Evolutionary conservation across 2,888 invertebrate genomes (phyloP), one percentile per base, ranked within the genome.

Genomic region (Drosophila subsilvestris): DNA sequence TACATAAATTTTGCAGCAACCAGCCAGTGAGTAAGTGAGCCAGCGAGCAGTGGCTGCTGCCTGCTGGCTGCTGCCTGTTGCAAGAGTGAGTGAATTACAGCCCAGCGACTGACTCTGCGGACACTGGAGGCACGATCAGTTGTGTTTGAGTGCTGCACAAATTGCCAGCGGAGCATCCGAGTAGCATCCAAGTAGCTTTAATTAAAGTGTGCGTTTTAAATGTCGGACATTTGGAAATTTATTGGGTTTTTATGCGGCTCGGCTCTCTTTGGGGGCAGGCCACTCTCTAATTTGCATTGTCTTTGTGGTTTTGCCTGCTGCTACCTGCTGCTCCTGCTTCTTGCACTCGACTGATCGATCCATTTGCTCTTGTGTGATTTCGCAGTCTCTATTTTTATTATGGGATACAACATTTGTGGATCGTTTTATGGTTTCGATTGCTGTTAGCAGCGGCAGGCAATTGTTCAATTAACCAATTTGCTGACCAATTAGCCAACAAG

Each of bases 141-240:
- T 48, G 56, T 63, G 29, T 53, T 78, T 65, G 72, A 56, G 57
- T 74, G 76, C 58, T 57, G 74, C 56, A 55, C 71, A 77, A 80
- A 75, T 72, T 79, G 77, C 68, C 50, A 51, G 48, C 37, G 57
- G 55, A 63, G 37, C n/a, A 51, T 17, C 9, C 20, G 37, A 37
- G 37, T 14, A 37, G 14, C 37, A 37, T 37, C 37, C 37, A 76
- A 80, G 67, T 76, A 71, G 73, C 80, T 80, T 75, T 85, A 85
- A 86, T 86, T 85, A 89, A 88, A 89, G 88, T 83, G 85, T 83
- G 86, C 86, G 81, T 79, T 86, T 79, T 71, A 81, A 85, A 85
- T 80, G 88, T 83, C 82, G 85, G 37, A 76, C 79, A 72, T 81
- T 81, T 71, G 85, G 67, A 0, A 82, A 88, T 86, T 89, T 88